Evolutionary conservation across 2,113 vertebrate genomes (phyloP).

Genomic region (Peromyscus californicus): DNA sequence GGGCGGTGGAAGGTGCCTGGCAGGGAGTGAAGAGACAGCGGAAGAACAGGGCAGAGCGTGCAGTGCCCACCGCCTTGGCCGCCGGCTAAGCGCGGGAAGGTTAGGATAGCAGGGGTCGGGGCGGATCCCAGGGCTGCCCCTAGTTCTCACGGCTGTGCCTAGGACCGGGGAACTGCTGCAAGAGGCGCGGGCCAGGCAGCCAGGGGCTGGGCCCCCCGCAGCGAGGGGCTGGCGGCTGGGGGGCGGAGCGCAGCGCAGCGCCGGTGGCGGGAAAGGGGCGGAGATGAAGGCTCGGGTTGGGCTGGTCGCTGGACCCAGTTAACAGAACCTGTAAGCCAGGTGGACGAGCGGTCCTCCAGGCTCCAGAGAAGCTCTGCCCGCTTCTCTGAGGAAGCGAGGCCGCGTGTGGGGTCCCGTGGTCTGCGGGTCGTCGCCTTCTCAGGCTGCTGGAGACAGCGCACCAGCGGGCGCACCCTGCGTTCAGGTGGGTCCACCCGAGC

Average conservation of each 20-base stretch:
- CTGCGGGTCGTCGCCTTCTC: neutral
- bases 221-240: no score
- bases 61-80: slow-evolving; percentile 13
- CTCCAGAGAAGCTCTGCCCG: neutral
- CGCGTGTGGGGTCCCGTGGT: neutral
- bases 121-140: neutral
- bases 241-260: slow-evolving; percentile 59
- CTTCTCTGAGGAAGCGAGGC: neutral
- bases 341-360: neutral
- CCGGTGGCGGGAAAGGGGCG: slow-evolving; percentile 78
- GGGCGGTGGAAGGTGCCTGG: neutral
- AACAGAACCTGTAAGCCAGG: slow-evolving; percentile 74
- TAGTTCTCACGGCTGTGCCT: neutral
- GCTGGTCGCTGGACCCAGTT: neutral
- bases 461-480: neutral
- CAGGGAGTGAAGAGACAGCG: neutral
- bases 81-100: neutral
- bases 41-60: slow-evolving; percentile 46
- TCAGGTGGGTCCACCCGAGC: slow-evolving; percentile 65
- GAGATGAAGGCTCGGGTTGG: neutral
- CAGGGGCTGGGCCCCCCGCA: neutral
- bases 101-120: neutral
- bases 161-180: accelerated
- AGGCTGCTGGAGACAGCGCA: slow-evolving; percentile 13
- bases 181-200: neutral